A percentile compares a stretch with the other conserved stretches of the same genome.
These are phyloP conservation scores for Enoplosus armatus DNA, from an alignment of 2,797 vertebrate genomes.

Conservation along the genomic window DNA sequence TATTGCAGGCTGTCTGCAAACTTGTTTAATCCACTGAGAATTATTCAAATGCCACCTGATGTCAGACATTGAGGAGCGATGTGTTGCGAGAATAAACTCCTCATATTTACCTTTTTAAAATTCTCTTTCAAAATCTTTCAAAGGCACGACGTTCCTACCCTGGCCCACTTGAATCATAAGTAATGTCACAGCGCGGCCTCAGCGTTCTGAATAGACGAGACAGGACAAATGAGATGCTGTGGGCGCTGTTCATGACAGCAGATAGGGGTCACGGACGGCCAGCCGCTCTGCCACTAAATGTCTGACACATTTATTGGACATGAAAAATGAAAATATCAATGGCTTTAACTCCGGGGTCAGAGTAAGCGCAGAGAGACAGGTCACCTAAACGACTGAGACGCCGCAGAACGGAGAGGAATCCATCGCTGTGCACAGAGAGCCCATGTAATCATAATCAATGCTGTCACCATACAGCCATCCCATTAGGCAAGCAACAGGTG, in stretches of 20 bases:
- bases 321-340: slow-evolving; percentile 74
- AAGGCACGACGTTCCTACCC: not conserved
- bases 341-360: slow-evolving; percentile 56
- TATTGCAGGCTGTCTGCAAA: slow-evolving; percentile 1
- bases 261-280: slow-evolving; percentile 62
- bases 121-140: not conserved
- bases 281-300: slow-evolving; percentile 52
- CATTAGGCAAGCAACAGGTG: slow-evolving; percentile 68
- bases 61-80: not conserved
- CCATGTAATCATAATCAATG: slow-evolving; percentile 38
- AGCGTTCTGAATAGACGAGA: not conserved
- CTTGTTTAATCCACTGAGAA: not conserved
- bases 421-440: not conserved
- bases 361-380: slow-evolving; percentile 35
- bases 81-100: slow-evolving; percentile 2
- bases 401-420: slow-evolving; percentile 9
- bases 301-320: slow-evolving; percentile 73
- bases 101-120: not conserved
- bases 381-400: slow-evolving; percentile 47
- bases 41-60: slow-evolving; percentile 13
- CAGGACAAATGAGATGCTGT: slow-evolving; percentile 55
- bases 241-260: slow-evolving; percentile 36
- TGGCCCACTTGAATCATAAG: slow-evolving; percentile 15
- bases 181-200: slow-evolving; percentile 14
- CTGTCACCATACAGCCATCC: slow-evolving; percentile 41